phyloP scores from a whole-genome alignment of 1,140 invertebrate species.

The Penaeus chinensis region DNA sequence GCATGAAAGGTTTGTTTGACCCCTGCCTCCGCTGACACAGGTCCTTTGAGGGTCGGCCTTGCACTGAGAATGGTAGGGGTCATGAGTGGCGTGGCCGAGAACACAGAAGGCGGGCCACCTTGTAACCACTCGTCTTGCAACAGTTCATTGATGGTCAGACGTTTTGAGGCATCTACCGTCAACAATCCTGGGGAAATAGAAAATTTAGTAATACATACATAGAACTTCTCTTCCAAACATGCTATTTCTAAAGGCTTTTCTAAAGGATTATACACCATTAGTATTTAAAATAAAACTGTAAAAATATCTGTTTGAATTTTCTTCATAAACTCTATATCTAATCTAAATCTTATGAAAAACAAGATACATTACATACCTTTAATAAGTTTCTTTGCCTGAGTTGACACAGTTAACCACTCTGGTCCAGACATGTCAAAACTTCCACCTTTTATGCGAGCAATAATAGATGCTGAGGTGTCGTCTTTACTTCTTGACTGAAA shows the following conservation, averaged over 20 bases:
- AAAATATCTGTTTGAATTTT: not conserved
- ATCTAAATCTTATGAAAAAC: conserved; percentile 6
- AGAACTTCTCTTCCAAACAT: no score
- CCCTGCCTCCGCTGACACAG: conserved; percentile 68
- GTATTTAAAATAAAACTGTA: no score
- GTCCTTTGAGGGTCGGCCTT: conserved; percentile 64
- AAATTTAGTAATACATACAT: not conserved
- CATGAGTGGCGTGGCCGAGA: conserved; percentile 72
- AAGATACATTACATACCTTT: conserved; percentile 69
- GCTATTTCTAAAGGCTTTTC: no score
- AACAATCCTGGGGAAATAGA: conserved; percentile 73
- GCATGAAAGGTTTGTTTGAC: conserved; percentile 76
- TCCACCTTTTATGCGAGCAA: conserved; percentile 82
- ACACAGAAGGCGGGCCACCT: conserved; percentile 67
- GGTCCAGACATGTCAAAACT: conserved; percentile 80
- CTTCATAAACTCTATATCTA: not conserved
- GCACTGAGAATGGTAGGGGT: conserved; percentile 72
- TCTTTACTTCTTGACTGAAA: conserved; percentile 79
- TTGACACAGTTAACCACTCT: conserved; percentile 80
- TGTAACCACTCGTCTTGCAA: conserved; percentile 77
- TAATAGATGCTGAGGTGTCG: conserved; percentile 79
- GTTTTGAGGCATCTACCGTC: conserved; percentile 80
- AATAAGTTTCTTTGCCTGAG: conserved; percentile 81
- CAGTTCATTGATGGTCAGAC: conserved; percentile 79
- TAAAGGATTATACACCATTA: no score